Evolutionary conservation across 2,888 invertebrate genomes (phyloP).

Genomic region (Apotomis turbidana): DNA sequence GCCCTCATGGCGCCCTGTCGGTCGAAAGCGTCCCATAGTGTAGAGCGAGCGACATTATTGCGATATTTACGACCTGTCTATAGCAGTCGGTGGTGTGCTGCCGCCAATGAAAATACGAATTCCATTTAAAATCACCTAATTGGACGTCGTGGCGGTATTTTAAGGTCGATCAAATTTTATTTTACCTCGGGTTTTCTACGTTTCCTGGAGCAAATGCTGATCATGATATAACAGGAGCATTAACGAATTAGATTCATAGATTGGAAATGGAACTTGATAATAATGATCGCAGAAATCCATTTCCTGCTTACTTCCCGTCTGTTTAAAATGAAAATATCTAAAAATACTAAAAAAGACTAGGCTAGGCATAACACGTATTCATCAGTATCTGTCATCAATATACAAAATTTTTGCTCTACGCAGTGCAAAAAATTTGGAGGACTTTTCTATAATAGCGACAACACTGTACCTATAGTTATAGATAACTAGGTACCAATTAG

Average conservation of each 20-base stretch:
- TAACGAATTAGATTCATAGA: constrained; percentile 1
- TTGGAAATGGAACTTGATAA: constrained; percentile 2
- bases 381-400: too few relatives aligned
- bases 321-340: too few relatives aligned
- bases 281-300: background rate
- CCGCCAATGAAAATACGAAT: constrained; percentile 45
- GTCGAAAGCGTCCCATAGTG: constrained; percentile 29
- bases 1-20: constrained; percentile 5
- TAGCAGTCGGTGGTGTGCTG: constrained; percentile 43
- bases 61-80: constrained; percentile 48
- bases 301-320: too few relatives aligned
- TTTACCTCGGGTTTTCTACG: constrained; percentile 11
- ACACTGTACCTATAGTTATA: too few relatives aligned
- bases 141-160: constrained; percentile 39
- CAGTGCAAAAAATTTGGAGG: too few relatives aligned
- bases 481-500: too few relatives aligned
- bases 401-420: too few relatives aligned
- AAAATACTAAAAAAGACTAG: too few relatives aligned
- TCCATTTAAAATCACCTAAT: constrained; percentile 43
- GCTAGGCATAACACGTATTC: too few relatives aligned
- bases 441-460: too few relatives aligned
- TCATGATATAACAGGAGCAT: constrained; percentile 5
- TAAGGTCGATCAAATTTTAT: constrained; percentile 42
- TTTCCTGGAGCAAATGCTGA: constrained; percentile 15
- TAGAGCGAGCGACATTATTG: constrained; percentile 36